Evolutionary conservation across 2,113 vertebrate species (phyloP), one percentile per base, ranked within the genome.

Genomic region (Odontophorus gujanensis): DNA sequence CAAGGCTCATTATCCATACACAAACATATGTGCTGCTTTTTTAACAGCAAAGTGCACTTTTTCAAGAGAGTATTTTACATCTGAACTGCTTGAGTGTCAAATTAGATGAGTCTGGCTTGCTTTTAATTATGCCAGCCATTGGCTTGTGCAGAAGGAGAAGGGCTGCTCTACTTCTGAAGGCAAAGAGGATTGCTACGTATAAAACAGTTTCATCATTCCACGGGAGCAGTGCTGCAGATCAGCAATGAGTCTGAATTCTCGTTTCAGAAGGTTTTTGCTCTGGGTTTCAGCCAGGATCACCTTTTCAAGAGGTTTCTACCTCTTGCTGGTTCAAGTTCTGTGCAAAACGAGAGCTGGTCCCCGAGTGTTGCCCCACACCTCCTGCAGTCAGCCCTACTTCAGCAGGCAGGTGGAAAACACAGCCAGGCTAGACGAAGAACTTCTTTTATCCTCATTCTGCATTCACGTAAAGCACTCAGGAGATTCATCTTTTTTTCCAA

Each of bases 1-100:
- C 76, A 94, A 96, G 95, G 91, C 91, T 97, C 94, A 95, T 96
- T 97, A 96, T 94, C 90, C 66, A 36, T 95, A 91, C 73, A 81
- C 67, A 95, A 97, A 95, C 95, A 95, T 95, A 95, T 95, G 94
- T 89, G 91, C 93, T 83, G 87, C 93, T 93, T 53, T 53, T 80
- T 91, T 86, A 81, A 89, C 93, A 88, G 93, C 57, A 81, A 92
- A 93, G 68, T 81, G 40, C 25, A 18, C 57, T 62, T 83, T 89
- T 96, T 76, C 50, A 67, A 78, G 57, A 75, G 72, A 94, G 28
- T 90, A 75, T 93, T 94, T 95, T 91, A 95, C 77, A 85, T 75
- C 51, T 86, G 48, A 95, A 48, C 90, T 82, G 72, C 81, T 90
- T 72, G 71, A 92, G 62, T 96, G 79, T 94, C 91, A 95, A 94